Conservation (phyloP, 2,797 vertebrate species). For the Micromesistius poutassou region DNA sequence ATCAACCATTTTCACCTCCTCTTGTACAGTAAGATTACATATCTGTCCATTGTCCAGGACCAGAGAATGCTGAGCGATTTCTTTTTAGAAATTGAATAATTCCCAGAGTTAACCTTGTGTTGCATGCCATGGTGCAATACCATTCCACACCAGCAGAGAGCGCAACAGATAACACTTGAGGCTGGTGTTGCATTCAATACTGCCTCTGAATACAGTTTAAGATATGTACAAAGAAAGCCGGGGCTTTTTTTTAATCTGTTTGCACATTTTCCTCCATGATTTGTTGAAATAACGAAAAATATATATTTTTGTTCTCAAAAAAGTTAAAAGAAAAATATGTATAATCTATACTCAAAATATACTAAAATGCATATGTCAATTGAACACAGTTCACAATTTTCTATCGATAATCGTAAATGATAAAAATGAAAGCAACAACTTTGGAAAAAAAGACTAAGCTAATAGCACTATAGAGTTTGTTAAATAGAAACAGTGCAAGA, state of each 20-base stretch:
- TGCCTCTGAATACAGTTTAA: slow-evolving; percentile 44
- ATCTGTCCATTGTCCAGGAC: slow-evolving; percentile 22
- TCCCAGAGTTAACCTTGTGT: slow-evolving; percentile 71
- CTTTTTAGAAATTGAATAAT: slow-evolving; percentile 33
- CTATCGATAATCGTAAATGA: slow-evolving; percentile 76
- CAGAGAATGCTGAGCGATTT: slow-evolving; percentile 29
- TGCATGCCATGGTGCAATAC: slow-evolving; percentile 73
- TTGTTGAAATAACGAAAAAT: slow-evolving; percentile 74
- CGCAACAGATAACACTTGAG: slow-evolving; percentile 77
- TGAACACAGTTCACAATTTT: slow-evolving; percentile 69
- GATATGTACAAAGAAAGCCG: slow-evolving; percentile 53
- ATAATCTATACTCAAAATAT: slow-evolving; percentile 65
- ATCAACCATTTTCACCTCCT: slow-evolving; percentile 30
- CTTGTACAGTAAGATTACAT: slow-evolving; percentile 2
- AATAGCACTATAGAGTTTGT: slow-evolving; percentile 37
- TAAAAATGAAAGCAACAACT: slow-evolving; percentile 41
- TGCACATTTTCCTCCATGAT: slow-evolving; percentile 36
- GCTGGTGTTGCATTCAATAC: slow-evolving; percentile 59
- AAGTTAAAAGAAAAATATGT: slow-evolving; percentile 72
- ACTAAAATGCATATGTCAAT: slow-evolving; percentile 76
- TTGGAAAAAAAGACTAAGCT: slow-evolving; percentile 10
- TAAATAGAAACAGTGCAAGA: slow-evolving; percentile 48
- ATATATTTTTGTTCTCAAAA: slow-evolving; percentile 71
- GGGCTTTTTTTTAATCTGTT: slow-evolving; percentile 32
- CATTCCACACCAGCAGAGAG: slow-evolving; percentile 76